These are phyloP conservation scores for Drosophila mercatorum DNA, from an alignment of 2,888 invertebrate species.

Conservation along the genomic window DNA sequence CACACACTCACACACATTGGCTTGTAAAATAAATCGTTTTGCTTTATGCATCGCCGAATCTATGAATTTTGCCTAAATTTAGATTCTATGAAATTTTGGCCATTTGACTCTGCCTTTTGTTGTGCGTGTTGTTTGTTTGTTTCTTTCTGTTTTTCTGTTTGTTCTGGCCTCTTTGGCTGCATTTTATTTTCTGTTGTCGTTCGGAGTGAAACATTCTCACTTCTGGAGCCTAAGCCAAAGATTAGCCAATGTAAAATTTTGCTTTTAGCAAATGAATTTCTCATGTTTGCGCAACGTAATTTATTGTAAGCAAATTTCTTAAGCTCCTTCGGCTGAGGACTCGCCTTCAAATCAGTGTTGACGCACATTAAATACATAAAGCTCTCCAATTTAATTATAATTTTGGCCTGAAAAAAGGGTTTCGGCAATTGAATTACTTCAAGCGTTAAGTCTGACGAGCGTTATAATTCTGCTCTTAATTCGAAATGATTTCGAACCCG, in stretches of 20 bases:
- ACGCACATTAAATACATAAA: conserved; percentile 49
- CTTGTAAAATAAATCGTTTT: conserved; percentile 58
- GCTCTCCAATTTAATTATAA: conserved; percentile 52
- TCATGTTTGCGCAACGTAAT: conserved; percentile 26
- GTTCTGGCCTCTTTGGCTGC: conserved; percentile 14
- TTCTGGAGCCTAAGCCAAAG: conserved; percentile 37
- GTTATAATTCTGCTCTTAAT: conserved; percentile 29
- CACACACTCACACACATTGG: background rate
- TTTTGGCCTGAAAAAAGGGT: conserved; percentile 25
- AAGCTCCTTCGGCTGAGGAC: conserved; percentile 17
- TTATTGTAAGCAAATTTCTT: conserved; percentile 40
- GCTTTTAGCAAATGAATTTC: conserved; percentile 28
- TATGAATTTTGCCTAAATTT: conserved; percentile 31
- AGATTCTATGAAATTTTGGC: conserved; percentile 11
- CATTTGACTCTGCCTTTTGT: conserved; percentile 16
- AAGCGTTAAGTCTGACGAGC: conserved; percentile 32
- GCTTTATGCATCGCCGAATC: conserved; percentile 62
- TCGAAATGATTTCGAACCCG: conserved; percentile 11
- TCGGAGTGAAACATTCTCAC: conserved; percentile 37
- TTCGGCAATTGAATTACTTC: conserved; percentile 44
- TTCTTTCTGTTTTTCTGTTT: conserved; percentile 5
- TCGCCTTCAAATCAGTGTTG: conserved; percentile 32
- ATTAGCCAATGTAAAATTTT: conserved; percentile 40
- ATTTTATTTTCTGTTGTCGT: conserved; percentile 20
- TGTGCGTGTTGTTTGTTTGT: background rate